Evolutionary conservation across 2,797 vertebrate genomes (phyloP).

Genomic region (Pelodytes ibericus): DNA sequence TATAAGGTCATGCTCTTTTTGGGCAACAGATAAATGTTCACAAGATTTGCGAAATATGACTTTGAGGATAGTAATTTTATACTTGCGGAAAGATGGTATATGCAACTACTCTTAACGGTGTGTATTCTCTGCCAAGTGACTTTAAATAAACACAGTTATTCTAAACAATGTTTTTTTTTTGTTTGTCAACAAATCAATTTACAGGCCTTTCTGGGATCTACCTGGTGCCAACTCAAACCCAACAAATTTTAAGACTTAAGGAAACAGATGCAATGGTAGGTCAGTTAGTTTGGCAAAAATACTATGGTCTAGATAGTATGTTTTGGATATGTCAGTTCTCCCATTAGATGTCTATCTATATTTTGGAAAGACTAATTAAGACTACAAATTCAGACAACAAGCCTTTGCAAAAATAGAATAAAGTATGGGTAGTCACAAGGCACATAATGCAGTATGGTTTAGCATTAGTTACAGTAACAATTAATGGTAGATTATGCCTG

Average conservation of each 20-base stretch:
- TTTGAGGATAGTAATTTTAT: slow-evolving; percentile 20
- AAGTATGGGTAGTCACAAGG: no score
- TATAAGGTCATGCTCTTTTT: slow-evolving; percentile 47
- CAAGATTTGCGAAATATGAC: slow-evolving; percentile 29
- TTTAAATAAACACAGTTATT: neutral
- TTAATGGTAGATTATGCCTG: neutral
- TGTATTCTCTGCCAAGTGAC: neutral
- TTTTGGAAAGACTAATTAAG: no score
- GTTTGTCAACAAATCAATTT: neutral
- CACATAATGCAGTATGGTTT: no score
- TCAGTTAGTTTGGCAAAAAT: no score
- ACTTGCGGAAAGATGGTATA: slow-evolving; percentile 17
- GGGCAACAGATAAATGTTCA: slow-evolving; percentile 35
- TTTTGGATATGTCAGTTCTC: no score
- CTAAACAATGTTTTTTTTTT: neutral
- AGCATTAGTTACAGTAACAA: neutral
- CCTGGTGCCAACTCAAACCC: no score
- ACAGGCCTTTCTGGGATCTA: neutral
- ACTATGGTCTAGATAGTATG: no score
- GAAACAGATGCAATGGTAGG: no score
- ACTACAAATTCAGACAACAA: no score
- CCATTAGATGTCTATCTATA: no score
- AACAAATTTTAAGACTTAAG: no score
- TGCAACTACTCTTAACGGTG: slow-evolving; percentile 3
- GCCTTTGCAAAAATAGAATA: no score